Evolutionary conservation across 2,113 vertebrate species (phyloP).

Genomic region (Trochalopteron elliotii): DNA sequence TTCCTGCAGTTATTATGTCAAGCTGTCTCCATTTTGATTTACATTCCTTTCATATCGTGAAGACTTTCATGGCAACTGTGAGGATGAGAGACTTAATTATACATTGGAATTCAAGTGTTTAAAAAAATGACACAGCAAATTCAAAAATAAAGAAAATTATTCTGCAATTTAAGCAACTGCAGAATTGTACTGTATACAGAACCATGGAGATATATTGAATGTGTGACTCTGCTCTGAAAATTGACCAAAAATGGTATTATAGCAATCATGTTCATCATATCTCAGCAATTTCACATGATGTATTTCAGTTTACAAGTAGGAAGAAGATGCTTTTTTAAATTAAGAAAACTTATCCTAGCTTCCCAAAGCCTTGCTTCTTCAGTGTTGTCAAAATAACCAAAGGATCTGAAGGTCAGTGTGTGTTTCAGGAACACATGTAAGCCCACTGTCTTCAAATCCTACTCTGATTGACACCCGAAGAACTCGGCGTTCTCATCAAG

Average conservation of each 20-base stretch:
- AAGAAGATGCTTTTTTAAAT: not conserved
- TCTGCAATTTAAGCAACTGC: slow-evolving; percentile 1
- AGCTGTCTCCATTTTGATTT: slow-evolving; percentile 29
- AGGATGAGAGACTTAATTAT: slow-evolving; percentile 36
- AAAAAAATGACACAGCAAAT: slow-evolving; percentile 6
- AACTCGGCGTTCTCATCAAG: not conserved
- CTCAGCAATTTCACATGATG: not conserved
- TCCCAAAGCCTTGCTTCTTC: not conserved
- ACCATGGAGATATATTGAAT: not conserved
- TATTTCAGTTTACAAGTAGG: not conserved
- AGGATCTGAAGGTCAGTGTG: not conserved
- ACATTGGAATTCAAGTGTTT: not conserved
- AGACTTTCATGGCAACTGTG: not conserved
- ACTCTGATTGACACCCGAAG: not conserved
- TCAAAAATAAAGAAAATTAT: slow-evolving; percentile 25
- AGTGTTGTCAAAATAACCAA: not conserved
- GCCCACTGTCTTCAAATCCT: not conserved
- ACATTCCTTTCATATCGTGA: not conserved
- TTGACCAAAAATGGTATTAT: not conserved
- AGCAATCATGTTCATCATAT: not conserved
- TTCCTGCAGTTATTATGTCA: not conserved
- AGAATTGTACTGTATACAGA: not conserved
- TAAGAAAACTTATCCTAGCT: not conserved
- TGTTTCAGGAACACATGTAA: not conserved
- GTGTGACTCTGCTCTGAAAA: not conserved